phyloP scores from a whole-genome alignment of 2,113 vertebrate species.

The Sarotherodon lohbergeri region DNA sequence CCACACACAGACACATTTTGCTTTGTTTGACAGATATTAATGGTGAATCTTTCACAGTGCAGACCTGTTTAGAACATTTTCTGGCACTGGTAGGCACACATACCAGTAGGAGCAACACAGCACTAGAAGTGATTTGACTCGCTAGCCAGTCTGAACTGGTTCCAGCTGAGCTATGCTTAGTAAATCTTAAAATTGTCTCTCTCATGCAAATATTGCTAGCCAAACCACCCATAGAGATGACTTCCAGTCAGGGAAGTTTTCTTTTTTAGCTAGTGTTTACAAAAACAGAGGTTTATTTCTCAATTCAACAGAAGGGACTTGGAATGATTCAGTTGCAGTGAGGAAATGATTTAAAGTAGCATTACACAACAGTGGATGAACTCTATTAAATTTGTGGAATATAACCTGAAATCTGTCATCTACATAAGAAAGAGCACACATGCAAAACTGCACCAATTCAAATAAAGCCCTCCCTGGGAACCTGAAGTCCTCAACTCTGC shows the following conservation, averaged over 20 bases:
- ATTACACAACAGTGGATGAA: neutral
- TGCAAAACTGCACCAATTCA: neutral
- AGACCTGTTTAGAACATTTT: conserved; percentile 2
- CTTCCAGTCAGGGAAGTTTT: neutral
- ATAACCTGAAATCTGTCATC: neutral
- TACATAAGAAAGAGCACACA: neutral
- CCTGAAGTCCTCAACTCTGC: neutral
- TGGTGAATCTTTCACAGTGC: neutral
- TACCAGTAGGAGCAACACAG: neutral
- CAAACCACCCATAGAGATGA: conserved; percentile 38
- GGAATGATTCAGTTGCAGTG: neutral
- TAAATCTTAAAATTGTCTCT: conserved; percentile 22
- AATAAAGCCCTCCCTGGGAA: neutral
- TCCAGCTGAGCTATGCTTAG: conserved; percentile 14
- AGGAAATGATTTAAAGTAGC: neutral
- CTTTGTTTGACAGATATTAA: neutral
- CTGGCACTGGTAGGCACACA: conserved; percentile 18
- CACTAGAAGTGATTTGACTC: neutral
- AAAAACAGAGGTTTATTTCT: neutral
- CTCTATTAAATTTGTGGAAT: neutral
- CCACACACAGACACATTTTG: neutral
- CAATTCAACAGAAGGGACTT: neutral
- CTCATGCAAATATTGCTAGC: conserved; percentile 12
- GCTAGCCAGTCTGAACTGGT: conserved; percentile 11
- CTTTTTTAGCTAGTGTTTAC: neutral